phyloP scores from a whole-genome alignment of 2,797 vertebrate genomes.

The Sylvia borin region DNA sequence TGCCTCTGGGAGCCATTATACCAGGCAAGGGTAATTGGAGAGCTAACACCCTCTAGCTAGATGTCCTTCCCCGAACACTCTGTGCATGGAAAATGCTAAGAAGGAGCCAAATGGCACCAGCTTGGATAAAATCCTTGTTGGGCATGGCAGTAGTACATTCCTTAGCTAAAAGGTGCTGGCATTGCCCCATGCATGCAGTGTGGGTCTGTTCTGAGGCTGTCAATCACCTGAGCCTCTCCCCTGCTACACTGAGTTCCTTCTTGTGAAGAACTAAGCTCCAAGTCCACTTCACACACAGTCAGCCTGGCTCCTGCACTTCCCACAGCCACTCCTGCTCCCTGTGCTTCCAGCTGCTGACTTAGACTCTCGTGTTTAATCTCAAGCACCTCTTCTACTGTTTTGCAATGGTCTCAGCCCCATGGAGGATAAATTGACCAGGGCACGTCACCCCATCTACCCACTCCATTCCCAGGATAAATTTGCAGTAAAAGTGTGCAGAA shows the following conservation, averaged over 20 bases:
- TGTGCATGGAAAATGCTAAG: not conserved
- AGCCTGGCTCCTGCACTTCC: not conserved
- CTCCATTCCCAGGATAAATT: not conserved
- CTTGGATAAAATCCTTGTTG: not conserved
- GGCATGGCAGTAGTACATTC: not conserved
- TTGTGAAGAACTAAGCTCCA: not conserved
- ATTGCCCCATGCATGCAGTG: not conserved
- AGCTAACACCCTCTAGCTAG: slow-evolving; percentile 48
- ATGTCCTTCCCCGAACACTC: not conserved
- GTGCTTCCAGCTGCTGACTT: not conserved
- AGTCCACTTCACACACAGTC: not conserved
- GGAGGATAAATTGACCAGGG: not conserved
- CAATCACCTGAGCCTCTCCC: rapidly evolving
- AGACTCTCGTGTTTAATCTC: not conserved
- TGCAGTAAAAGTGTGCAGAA: not conserved
- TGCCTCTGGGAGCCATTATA: slow-evolving; percentile 41
- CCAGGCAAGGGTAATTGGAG: slow-evolving; percentile 51
- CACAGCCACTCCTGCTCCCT: not conserved
- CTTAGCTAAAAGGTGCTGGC: not conserved
- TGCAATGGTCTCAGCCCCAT: not conserved
- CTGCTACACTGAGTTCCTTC: not conserved
- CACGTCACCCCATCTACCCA: not conserved
- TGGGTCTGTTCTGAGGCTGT: not conserved
- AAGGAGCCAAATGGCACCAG: not conserved
- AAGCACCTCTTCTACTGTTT: not conserved